Conservation (phyloP, 2,113 vertebrate species). For the Malurus elegans region DNA sequence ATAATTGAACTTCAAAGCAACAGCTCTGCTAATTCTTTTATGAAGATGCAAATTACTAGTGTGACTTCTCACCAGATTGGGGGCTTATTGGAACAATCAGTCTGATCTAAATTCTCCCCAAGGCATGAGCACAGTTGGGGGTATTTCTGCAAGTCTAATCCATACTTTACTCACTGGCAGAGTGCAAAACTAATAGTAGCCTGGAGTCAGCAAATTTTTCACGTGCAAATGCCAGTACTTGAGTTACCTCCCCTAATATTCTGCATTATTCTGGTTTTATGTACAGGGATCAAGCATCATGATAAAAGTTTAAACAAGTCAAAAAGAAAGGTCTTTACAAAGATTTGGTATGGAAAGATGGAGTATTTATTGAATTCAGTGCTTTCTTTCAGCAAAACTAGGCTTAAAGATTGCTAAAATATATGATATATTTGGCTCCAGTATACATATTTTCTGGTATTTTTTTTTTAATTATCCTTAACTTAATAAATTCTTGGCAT, state of each 20-base stretch:
- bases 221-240: neutral
- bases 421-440: neutral
- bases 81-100: slow-evolving; percentile 49
- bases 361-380: neutral
- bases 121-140: neutral
- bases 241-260: neutral
- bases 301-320: neutral
- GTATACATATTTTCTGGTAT: neutral
- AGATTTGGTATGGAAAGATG: neutral
- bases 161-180: neutral
- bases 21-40: slow-evolving; percentile 52
- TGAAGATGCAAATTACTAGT: slow-evolving; percentile 66
- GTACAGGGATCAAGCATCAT: neutral
- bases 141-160: slow-evolving; percentile 10
- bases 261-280: neutral
- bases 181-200: slow-evolving; percentile 14
- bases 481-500: neutral
- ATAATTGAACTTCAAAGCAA: slow-evolving; percentile 57
- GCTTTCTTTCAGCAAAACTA: neutral
- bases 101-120: slow-evolving; percentile 1
- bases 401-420: neutral
- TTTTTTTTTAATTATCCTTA: neutral
- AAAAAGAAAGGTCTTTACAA: neutral
- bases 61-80: slow-evolving; percentile 47
- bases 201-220: slow-evolving; percentile 26